Base-by-base conservation (phyloP, 1,140 invertebrate genomes). In the Thaumetopoea pityocampa region DNA sequence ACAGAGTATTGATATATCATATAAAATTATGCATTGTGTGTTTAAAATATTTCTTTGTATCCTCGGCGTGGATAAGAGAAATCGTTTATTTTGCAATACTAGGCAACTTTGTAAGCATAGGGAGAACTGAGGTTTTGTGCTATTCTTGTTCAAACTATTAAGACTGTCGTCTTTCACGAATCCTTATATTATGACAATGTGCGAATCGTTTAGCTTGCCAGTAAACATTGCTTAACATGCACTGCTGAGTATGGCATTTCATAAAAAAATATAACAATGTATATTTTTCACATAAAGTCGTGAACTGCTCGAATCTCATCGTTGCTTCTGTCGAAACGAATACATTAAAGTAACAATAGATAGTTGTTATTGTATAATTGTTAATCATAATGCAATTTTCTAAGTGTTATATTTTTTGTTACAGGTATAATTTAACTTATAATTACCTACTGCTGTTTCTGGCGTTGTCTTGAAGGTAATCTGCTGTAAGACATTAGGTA, bases 361-460 rank as follows among this genome's bases (percentile, higher is more conserved):
- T 36, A 11, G 34, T n/a, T 14, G 11, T 20, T 40, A 4, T 40
- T 40, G 27, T 27, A 12, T 38, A 30, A 22, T n/a, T 3, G n/a
- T 23, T n/a, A n/a, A 18, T 27, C 23, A 37, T 19, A 17, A 5
- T 28, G 35, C 9, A 22, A 8, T 6, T 18, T 17, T 6, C 9
- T 5, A 19, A 42, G 26, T 40, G 16, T 29, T 20, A 24, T 23
- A 23, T 19, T 26, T 4, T 37, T 46, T 46, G 14, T 46, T 48
- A 10, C 45, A 48, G 45, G 28, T 48, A 48, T 45, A 18, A 18
- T 43, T 32, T 43, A 33, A 36, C 27, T 14, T 36, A 10, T 36
- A 26, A 36, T 26, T 26, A 36, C 23, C n/a, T 26, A 9, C 14
- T 8, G 15, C 23, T 35, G 12, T 34, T 24, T 45, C 17, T 11